Evolutionary conservation across 2,888 invertebrate genomes (phyloP), one percentile per base, ranked within the genome.

Genomic region (Exocentrus adspersus): DNA sequence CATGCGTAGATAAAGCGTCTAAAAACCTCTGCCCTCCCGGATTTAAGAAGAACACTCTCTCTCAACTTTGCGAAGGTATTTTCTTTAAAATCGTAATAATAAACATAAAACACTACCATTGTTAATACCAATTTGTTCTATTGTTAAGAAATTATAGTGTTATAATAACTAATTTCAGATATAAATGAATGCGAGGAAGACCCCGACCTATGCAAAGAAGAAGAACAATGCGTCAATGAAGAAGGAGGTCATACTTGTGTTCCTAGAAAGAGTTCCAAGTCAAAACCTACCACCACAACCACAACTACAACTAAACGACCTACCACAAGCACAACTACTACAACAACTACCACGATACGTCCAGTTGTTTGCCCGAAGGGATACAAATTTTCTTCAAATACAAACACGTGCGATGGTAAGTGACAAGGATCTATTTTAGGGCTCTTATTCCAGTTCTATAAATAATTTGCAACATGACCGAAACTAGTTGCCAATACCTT

Each of bases 101-200:
- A n/a, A n/a, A n/a, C n/a, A n/a, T n/a, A n/a, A n/a, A n/a, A n/a
- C n/a, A n/a, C n/a, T n/a, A n/a, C n/a, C n/a, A n/a, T n/a, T n/a
- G n/a, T n/a, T n/a, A n/a, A n/a, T n/a, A n/a, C n/a, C 53, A 41
- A 30, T n/a, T 4, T 4, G n/a, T 4, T 1, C 12, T 37, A 37
- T 37, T n/a, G 12, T 5, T 3, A 4, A 14, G 5, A n/a, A 12
- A n/a, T 12, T 1, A 2, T 12, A 12, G 6, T 37, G 5, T 12
- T 9, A n/a, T 2, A 37, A 17, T 7, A 24, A 28, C 21, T 60
- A 30, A 6, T 60, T 65, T 43, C 62, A 93, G 94, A 94, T 83
- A 87, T 93, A 71, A 89, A 94, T 78, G 94, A 94, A 80, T 94
- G 94, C 75, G 83, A 84, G 0, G 83, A 86, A 42, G 88, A 88